Evolutionary conservation across 2,113 vertebrate genomes (phyloP).

Genomic region (Pao palembangensis): DNA sequence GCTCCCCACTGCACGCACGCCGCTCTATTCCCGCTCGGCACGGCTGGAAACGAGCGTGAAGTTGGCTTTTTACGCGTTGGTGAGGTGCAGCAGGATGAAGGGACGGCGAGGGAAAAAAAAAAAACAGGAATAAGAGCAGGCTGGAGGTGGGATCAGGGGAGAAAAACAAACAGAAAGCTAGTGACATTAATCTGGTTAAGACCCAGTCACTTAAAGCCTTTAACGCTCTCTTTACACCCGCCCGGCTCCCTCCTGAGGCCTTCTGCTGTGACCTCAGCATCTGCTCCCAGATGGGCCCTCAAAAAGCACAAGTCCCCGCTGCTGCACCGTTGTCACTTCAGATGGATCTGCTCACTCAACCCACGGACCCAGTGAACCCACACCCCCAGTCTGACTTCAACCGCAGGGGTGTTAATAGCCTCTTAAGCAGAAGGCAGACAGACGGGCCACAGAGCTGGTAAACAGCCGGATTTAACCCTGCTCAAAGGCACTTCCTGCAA

Average conservation of each 20-base stretch:
- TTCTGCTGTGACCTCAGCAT: constrained; percentile 39
- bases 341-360: constrained; percentile 24
- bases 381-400: background rate
- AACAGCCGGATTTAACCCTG: constrained; percentile 59
- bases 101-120: background rate
- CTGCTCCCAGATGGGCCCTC: constrained; percentile 32
- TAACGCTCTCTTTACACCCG: constrained; percentile 35
- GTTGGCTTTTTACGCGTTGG: constrained; percentile 30
- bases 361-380: background rate
- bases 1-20: constrained; percentile 9
- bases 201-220: constrained; percentile 67
- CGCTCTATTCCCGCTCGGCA: constrained; percentile 30
- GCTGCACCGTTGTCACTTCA: constrained; percentile 31
- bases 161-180: constrained; percentile 52
- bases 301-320: constrained; percentile 5
- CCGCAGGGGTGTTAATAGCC: constrained; percentile 49
- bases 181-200: constrained; percentile 64
- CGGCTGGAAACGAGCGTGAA: constrained; percentile 35
- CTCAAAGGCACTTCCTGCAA: constrained; percentile 38
- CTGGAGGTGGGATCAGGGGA: constrained; percentile 43
- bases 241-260: background rate
- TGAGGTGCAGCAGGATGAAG: constrained; percentile 29
- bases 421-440: constrained; percentile 41
- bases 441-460: constrained; percentile 46
- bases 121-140: background rate